Base-by-base conservation (phyloP, 2,888 invertebrate genomes). In the Byasa hedistus region DNA sequence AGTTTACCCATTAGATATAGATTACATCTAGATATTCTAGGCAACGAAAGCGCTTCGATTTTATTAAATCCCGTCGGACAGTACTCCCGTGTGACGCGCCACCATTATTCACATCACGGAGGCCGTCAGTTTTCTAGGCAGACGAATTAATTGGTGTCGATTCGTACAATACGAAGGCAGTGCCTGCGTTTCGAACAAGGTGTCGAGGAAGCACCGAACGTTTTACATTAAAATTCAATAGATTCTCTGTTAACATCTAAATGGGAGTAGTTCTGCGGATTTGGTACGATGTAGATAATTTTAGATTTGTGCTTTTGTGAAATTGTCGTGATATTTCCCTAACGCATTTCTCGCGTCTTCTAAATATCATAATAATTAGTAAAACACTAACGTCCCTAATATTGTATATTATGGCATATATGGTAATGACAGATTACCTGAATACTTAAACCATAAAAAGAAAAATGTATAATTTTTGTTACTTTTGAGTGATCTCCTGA, bases 141-240 rank as follows among this genome's bases (percentile, higher is more conserved):
- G 57, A 65, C 61, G 61, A 61, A 54, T 66, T 66, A 66, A 66
- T 66, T 61, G 56, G 24, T 61, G 22, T 51, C 23, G 51, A 51
- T 65, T 65, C 57, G 61, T 61, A 61, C 52, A 57, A 21, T 57
- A 36, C 52, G 12, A 15, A 21, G 59, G 27, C 21, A 44, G 24
- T 32, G 61, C 55, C 36, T 23, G 48, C 24, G 48, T 55, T 65
- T 57, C 57, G 21, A 48, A 32, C 52, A 57, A n/a, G 52, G 36
- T 39, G 57, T 48, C 19, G 22, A 24, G 4, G 22, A 36, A 44
- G 62, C 54, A 52, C 36, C 54, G 61, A n/a, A 51, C 27, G 51
- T 8, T 32, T n/a, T 23, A 10, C 27, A 57, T 66, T 39, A 23
- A 57, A 57, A 66, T 66, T 66, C 66, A 66, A 39, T n/a, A 57